Evolutionary conservation across 2,797 vertebrate genomes (phyloP).

Genomic region (Limosa lapponica): DNA sequence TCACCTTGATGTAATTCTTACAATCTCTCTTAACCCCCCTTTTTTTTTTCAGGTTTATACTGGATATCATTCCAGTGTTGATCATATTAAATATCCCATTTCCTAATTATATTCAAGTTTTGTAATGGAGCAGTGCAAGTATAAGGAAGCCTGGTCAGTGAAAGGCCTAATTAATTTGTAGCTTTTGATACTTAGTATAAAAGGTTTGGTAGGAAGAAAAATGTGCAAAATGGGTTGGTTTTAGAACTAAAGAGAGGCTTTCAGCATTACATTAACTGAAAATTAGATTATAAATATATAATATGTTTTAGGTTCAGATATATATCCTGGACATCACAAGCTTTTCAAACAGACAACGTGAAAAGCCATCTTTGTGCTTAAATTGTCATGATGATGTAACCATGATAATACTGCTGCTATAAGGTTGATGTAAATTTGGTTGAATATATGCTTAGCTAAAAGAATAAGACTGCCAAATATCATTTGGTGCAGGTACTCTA

Average conservation of each 20-base stretch:
- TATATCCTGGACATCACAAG: not conserved
- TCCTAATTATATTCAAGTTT: not conserved
- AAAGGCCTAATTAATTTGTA: not conserved
- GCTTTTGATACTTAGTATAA: not conserved
- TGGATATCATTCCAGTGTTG: not conserved
- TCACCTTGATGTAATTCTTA: not conserved
- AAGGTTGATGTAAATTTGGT: not conserved
- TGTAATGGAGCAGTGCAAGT: not conserved
- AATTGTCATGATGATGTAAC: fast-evolving
- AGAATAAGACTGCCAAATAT: not conserved
- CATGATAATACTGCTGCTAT: not conserved
- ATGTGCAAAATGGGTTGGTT: not conserved
- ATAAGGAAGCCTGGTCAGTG: not conserved
- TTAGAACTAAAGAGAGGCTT: not conserved
- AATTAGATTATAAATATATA: not conserved
- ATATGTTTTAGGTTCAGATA: not conserved
- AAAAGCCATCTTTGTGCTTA: not conserved
- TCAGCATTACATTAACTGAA: not conserved
- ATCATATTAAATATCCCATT: not conserved
- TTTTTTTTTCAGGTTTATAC: not conserved
- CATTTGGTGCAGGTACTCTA: not conserved
- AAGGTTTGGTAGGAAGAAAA: not conserved
- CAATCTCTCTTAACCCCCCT: not conserved
- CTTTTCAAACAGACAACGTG: not conserved
- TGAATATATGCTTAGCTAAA: not conserved